Base-by-base conservation (phyloP, 2,888 invertebrate species). In the Cephonodes hylas region DNA sequence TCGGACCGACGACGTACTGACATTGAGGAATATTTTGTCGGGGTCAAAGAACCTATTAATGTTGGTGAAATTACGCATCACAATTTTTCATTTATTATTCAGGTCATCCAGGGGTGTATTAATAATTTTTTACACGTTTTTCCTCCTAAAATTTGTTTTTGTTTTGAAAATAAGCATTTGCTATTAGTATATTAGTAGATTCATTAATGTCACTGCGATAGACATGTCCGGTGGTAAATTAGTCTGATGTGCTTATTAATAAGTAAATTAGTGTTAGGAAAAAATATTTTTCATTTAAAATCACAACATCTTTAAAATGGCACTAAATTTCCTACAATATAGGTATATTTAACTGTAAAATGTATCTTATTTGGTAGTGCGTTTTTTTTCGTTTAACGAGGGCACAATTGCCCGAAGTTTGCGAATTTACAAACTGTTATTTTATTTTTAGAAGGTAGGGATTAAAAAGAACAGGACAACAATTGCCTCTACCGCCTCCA, bases 41-140 rank as follows among this genome's bases (percentile, higher is more conserved):
- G 79, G 79, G 89, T 82, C 88, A 90, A 89, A 83, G 80, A 90
- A 87, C 89, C 85, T 85, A 85, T 89, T 83, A 87, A 83, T 79
- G 77, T 76, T 77, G 70, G 72, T 69, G 74, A 81, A 78, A 75
- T 72, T 69, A 61, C 66, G 69, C 31, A 59, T 44, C 10, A 44
- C 20, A 60, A 56, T 67, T 58, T 58, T 63, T 69, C 66, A 65
- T 60, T 56, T 34, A 63, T 61, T 61, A 66, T 62, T 61, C 65
- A 23, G 63, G 61, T 67, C 63, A 66, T 59, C 44, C 20, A 44
- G 58, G 44, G 44, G 27, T 53, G 3, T 31, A 53, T 31, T 10
- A 31, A 53, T 53, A 31, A 27, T 1, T 18, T 5, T 53, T 18
- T 18, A 53, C 8, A 53, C 10, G 10, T 8, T 27, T 53, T 53